Evolutionary conservation across 2,888 invertebrate genomes (phyloP).

Genomic region (Ethmia dodecea): DNA sequence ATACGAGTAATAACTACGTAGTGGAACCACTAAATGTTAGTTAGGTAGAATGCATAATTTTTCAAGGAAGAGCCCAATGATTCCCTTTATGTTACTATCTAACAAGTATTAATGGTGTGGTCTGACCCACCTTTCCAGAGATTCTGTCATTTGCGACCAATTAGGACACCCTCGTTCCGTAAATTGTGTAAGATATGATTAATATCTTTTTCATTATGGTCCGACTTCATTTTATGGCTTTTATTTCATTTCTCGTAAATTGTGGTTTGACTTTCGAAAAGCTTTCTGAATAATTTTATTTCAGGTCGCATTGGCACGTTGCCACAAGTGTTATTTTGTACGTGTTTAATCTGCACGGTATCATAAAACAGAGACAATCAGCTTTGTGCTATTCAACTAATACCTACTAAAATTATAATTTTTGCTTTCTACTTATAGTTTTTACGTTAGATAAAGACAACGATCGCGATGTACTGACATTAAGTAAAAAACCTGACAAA

Average conservation of each 20-base stretch:
- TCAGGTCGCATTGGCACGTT: slow-evolving; percentile 6
- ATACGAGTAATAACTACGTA: slow-evolving; percentile 7
- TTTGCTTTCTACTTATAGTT: no score
- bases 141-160: slow-evolving; percentile 59
- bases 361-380: slow-evolving; percentile 2
- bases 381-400: no score
- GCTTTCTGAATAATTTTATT: slow-evolving; percentile 8
- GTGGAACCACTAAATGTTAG: slow-evolving; percentile 28
- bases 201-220: slow-evolving; percentile 37
- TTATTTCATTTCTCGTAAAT: slow-evolving; percentile 9
- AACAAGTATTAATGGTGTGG: slow-evolving; percentile 58
- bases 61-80: slow-evolving; percentile 45
- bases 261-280: slow-evolving; percentile 1
- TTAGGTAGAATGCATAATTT: slow-evolving; percentile 56
- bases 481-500: no score
- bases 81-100: slow-evolving; percentile 56
- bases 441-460: no score
- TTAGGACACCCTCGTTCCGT: slow-evolving; percentile 47
- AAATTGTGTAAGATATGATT: slow-evolving; percentile 50
- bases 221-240: slow-evolving; percentile 8
- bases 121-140: slow-evolving; percentile 36
- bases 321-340: slow-evolving; percentile 7
- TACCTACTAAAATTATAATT: no score
- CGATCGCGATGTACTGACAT: no score
- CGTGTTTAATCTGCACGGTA: slow-evolving; percentile 7